Evolutionary conservation across 2,113 vertebrate species (phyloP).

Genomic region (Semnornis frantzii): DNA sequence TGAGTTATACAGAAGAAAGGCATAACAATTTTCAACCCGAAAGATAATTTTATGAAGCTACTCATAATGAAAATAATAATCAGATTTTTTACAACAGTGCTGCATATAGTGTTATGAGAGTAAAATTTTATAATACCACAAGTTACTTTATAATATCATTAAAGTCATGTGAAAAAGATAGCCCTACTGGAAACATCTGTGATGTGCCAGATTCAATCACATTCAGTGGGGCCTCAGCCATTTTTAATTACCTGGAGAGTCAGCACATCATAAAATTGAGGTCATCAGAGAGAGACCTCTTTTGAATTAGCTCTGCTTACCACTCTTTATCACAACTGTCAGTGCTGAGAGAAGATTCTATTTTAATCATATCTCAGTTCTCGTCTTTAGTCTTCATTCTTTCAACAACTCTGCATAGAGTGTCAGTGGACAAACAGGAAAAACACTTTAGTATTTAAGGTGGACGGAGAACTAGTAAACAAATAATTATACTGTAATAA

Average conservation of each 20-base stretch:
- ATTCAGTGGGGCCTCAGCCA: neutral
- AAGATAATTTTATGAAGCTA: neutral
- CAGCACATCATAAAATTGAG: constrained; percentile 65
- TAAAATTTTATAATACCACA: neutral
- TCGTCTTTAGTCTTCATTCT: neutral
- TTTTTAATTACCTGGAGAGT: constrained; percentile 65
- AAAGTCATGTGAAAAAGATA: constrained; percentile 32
- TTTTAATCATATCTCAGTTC: neutral
- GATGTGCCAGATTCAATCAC: constrained; percentile 59
- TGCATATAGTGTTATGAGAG: neutral
- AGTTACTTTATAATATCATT: neutral
- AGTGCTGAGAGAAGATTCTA: constrained; percentile 21
- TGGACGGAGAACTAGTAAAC: neutral
- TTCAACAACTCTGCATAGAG: neutral
- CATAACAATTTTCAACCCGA: neutral
- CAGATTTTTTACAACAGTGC: neutral
- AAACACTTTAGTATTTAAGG: neutral
- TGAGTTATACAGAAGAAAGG: neutral
- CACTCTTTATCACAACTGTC: constrained; percentile 33
- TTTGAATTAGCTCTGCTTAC: constrained; percentile 48
- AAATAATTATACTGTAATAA: neutral
- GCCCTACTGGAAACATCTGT: constrained; percentile 37
- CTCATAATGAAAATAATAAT: neutral
- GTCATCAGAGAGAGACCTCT: constrained; percentile 44
- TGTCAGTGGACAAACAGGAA: constrained; percentile 1